phyloP scores from a whole-genome alignment of 2,888 invertebrate species.

The Drosophila setosimentum region DNA sequence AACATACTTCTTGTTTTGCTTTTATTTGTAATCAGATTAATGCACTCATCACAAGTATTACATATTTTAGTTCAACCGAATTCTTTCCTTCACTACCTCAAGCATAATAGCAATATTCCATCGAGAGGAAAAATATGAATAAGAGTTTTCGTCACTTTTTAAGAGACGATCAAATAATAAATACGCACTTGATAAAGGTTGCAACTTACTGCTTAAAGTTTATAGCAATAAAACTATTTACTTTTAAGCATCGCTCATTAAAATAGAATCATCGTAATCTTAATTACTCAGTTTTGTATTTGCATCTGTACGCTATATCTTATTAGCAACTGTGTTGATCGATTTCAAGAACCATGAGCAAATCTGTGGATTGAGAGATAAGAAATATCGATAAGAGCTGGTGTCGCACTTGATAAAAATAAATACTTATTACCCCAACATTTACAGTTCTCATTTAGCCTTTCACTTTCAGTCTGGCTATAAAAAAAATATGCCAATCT shows the following conservation, averaged over 20 bases:
- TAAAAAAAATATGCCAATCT: not conserved
- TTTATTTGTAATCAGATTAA: not conserved
- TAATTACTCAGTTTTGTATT: not conserved
- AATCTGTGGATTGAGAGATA: no score
- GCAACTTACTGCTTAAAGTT: not conserved
- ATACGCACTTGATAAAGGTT: no score
- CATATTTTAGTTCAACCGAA: not conserved
- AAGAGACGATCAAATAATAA: no score
- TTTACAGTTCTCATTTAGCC: not conserved
- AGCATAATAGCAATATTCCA: no score
- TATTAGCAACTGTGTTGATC: no score
- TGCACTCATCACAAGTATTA: not conserved
- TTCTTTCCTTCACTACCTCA: not conserved
- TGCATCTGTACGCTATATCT: not conserved
- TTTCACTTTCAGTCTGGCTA: not conserved
- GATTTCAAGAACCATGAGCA: no score
- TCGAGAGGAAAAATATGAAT: no score
- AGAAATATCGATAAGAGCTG: no score
- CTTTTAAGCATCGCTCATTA: not conserved
- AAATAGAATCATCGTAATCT: not conserved
- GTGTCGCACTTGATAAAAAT: not conserved
- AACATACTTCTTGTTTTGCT: not conserved
- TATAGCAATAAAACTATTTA: not conserved
- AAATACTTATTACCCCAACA: not conserved
- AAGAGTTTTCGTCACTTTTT: no score